Evolutionary conservation across 2,113 vertebrate species (phyloP).

Genomic region (Plecturocebus donacophilus): DNA sequence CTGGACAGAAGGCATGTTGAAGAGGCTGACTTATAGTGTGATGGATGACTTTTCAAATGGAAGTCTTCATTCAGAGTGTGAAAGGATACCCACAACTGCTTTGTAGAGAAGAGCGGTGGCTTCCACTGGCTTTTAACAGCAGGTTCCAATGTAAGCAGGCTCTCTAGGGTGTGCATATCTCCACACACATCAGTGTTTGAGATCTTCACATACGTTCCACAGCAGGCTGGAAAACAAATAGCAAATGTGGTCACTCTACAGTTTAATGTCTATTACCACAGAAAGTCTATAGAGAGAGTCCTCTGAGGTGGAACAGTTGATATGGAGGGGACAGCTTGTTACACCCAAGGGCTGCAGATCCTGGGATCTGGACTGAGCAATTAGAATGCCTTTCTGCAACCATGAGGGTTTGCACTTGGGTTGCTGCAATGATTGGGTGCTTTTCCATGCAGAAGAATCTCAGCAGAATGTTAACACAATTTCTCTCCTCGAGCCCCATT

Average conservation of each 20-base stretch:
- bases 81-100: not conserved
- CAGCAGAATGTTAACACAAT: not conserved
- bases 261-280: too few relatives aligned
- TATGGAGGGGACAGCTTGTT: not conserved
- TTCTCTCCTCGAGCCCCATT: not conserved
- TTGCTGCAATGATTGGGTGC: not conserved
- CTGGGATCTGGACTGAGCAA: not conserved
- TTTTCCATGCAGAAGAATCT: constrained; percentile 1
- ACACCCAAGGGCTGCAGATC: not conserved
- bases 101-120: not conserved
- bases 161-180: rapidly evolving
- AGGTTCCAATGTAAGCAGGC: not conserved
- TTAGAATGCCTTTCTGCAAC: not conserved
- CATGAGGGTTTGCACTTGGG: not conserved
- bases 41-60: not conserved
- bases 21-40: not conserved
- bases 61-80: not conserved
- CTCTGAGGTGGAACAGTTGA: not conserved
- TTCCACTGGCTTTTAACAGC: not conserved
- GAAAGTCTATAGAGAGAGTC: not conserved
- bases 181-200: too few relatives aligned
- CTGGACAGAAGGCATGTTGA: not conserved
- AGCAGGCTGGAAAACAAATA: not conserved
- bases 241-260: rapidly evolving
- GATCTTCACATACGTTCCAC: not conserved